Evolutionary conservation across 92 coral and sea anemone species (phyloP).

Genomic region (Micromussa lordhowensis): DNA sequence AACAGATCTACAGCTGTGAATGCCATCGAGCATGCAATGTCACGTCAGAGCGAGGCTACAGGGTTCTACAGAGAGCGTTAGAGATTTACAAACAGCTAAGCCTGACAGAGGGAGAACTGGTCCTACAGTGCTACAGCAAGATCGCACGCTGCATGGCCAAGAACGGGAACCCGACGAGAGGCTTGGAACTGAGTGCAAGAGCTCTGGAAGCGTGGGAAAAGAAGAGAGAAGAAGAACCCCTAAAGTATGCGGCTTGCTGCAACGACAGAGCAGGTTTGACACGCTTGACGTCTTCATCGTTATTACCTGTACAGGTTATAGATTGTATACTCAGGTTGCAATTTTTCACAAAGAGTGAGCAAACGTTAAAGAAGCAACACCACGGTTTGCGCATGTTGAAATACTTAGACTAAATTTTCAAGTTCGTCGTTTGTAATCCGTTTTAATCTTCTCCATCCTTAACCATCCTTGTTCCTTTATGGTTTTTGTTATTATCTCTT

Average conservation of each 20-base stretch:
- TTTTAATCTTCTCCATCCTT: no score
- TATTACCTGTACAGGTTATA: neutral
- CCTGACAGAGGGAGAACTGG: constrained; percentile 40
- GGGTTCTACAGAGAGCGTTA: constrained; percentile 43
- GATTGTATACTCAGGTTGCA: no score
- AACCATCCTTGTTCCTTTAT: no score
- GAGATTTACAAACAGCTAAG: constrained; percentile 22
- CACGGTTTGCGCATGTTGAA: no score
- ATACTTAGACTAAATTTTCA: no score
- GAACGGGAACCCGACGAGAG: constrained; percentile 30
- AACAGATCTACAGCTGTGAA: constrained; percentile 47
- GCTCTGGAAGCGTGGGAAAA: constrained; percentile 41
- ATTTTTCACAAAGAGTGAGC: no score
- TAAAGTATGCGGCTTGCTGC: constrained; percentile 45
- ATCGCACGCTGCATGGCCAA: constrained; percentile 59
- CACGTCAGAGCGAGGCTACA: constrained; percentile 29
- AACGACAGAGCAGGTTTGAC: constrained; percentile 64
- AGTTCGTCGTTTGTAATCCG: no score
- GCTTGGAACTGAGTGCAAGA: constrained; percentile 29
- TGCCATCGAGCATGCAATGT: constrained; percentile 56
- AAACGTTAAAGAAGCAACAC: no score
- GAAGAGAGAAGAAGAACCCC: constrained; percentile 26
- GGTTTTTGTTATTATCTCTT: no score
- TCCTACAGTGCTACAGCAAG: constrained; percentile 73
- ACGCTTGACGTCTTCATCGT: neutral